Base-by-base conservation (phyloP, 2,797 vertebrate genomes). In the Pygocentrus nattereri region DNA sequence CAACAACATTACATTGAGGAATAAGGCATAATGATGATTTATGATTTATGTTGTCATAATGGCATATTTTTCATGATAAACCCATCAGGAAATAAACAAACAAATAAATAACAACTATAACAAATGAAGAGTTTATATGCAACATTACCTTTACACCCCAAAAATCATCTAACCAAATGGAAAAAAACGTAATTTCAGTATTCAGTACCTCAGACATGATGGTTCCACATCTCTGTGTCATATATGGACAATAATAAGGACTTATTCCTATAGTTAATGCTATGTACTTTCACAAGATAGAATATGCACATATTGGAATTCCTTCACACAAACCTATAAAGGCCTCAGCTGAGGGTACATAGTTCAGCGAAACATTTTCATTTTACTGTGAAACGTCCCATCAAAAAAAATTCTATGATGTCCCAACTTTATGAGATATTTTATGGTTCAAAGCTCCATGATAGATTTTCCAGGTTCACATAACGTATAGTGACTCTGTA, bases 401-500 rank as follows among this genome's bases (percentile, higher is more conserved):
- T 21, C 13, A 25, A 62, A 64, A 70, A n/a, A n/a, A 47, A 50
- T 62, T 41, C 52, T 27, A 50, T 81, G 47, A 69, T 69, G 49
- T 76, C 15, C 27, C 38, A 69, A 38, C 18, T 47, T 79, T 50
- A 69, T 65, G 59, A 19, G 41, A 41, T 25, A 73, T 70, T 73
- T 61, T 59, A 58, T 70, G 49, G 62, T 73, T 73, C 21, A 77
- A 62, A 74, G 16, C 50, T 38, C 72, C 34, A 10, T 47, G 49
- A 72, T n/a, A n/a, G 54, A 54, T 30, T 62, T 47, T 41, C 69
- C 23, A 69, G 69, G 50, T 83, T 83, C n/a, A 74, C n/a, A 67
- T 7, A n/a, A 83, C 72, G 71, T 69, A 76, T 59, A 44, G 67
- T 49, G 41, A 54, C 23, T 25, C 34, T 56, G 58, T 44, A 59